These are phyloP conservation scores for Trochalopteron elliotii DNA, from an alignment of 2,113 vertebrate genomes.

Conservation along the genomic window DNA sequence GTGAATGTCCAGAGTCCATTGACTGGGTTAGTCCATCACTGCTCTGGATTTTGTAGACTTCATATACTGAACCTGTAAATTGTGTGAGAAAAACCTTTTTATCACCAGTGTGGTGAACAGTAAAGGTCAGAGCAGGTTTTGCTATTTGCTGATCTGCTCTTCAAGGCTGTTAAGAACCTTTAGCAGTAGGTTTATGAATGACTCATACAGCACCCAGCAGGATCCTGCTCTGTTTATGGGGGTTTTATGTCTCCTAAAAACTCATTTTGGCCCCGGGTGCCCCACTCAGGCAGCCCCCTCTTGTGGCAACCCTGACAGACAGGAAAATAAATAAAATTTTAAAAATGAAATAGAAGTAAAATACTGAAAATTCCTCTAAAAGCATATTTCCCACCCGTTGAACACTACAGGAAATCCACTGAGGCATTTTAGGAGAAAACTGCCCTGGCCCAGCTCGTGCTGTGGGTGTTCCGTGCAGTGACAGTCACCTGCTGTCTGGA, in stretches of 20 bases:
- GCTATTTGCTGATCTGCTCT: not conserved
- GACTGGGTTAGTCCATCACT: not conserved
- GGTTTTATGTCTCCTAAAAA: not conserved
- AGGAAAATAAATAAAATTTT: not conserved
- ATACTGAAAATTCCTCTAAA: not conserved
- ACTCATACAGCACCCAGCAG: not conserved
- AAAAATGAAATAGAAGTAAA: not conserved
- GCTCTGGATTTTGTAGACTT: not conserved
- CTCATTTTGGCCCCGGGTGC: rapidly evolving
- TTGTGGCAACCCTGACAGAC: not conserved
- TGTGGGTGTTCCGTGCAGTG: not conserved
- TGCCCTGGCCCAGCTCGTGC: not conserved
- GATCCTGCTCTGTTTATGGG: rapidly evolving
- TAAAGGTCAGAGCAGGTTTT: not conserved
- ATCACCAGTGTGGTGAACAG: rapidly evolving
- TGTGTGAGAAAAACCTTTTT: not conserved
- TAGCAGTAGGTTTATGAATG: not conserved
- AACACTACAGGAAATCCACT: not conserved
- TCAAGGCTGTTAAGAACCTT: not conserved
- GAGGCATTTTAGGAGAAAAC: not conserved
- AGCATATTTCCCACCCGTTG: rapidly evolving
- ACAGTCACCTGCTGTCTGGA: not conserved
- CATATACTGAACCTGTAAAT: not conserved
- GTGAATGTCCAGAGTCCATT: not conserved
- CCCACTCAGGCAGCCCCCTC: not conserved